Base-by-base conservation (phyloP, 2,113 vertebrate species). In the Syrrhaptes paradoxus region DNA sequence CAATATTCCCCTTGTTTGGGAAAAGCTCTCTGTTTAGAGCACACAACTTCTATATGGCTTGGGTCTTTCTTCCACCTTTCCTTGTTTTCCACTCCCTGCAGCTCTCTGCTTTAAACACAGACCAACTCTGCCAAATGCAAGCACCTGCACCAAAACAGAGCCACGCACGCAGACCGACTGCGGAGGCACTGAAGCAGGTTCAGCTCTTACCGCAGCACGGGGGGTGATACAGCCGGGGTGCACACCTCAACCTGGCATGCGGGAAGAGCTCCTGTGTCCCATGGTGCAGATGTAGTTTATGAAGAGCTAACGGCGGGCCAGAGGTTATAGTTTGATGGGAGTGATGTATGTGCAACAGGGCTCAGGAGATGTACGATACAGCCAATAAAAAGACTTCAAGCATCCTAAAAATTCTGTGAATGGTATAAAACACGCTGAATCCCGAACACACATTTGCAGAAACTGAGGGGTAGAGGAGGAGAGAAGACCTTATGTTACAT, bases 221-320 rank as follows among this genome's bases (percentile, higher is more conserved):
- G 11, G 3, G 8, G 25, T 43, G 52, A 62, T 61, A 67, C 11
- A 49, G 55, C 24, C 54, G 32, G 70, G n/a, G 10, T 26, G 73
- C 2, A 9, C 43, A 62, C 17, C 29, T 11, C 3, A 6, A 4
- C 32, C 11, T 10, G 36, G 43, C 24, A 58, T 0, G 0, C 0
- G 4, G 41, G 43, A 84, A 58, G 51, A 51, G 36, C 41, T 78
- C 43, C 55, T 22, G 2, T 6, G 2, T 34, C 34, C 58, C 87
- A 13, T 2, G 3, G 31, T 7, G 4, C n/a, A 63, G 21, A 36
- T 41, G 31, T 46, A 19, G 66, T 58, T 74, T 74, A 45, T 32
- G 43, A 78, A 61, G 51, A 65, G 32, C 26, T 84, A 86, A 55
- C 0, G 0, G 26, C 1, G 0, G 36, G 28, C 3, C 24, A 54